Conservation (phyloP, 2,113 vertebrate genomes). For the Uria aalge region DNA sequence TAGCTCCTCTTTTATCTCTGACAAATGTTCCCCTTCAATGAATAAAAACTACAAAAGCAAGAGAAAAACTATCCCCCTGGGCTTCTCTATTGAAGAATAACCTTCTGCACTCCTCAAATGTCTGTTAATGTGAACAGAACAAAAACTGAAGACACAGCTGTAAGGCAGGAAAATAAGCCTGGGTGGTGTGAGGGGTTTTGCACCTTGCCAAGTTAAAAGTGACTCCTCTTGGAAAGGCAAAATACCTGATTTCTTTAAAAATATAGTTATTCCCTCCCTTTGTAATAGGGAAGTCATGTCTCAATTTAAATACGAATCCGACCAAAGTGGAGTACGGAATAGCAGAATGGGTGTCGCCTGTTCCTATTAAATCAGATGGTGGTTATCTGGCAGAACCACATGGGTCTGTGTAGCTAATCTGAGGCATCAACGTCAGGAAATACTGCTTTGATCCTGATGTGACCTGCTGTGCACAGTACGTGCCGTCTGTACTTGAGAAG, state of each 20-base stretch:
- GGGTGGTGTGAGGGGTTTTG: not conserved
- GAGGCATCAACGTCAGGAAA: not conserved
- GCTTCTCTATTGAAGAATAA: not conserved
- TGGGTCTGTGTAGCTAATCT: not conserved
- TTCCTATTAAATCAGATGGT: not conserved
- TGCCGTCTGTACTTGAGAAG: not conserved
- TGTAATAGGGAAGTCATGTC: not conserved
- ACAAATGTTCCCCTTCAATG: constrained; percentile 2
- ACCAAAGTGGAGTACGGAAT: not conserved
- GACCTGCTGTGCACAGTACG: not conserved
- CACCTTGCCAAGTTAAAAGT: not conserved
- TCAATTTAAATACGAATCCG: not conserved
- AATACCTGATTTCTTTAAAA: not conserved
- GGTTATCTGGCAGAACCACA: not conserved
- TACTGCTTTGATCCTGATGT: not conserved
- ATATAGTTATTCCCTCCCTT: not conserved
- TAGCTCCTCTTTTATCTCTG: not conserved
- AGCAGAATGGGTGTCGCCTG: not conserved
- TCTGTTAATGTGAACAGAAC: not conserved
- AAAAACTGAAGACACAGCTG: not conserved
- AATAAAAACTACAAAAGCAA: constrained; percentile 1
- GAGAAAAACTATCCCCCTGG: not conserved
- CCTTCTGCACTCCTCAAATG: not conserved
- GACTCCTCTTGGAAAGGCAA: not conserved
- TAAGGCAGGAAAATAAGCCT: not conserved